Conservation (phyloP, 2,888 invertebrate species). For the Stramonita haemastoma region DNA sequence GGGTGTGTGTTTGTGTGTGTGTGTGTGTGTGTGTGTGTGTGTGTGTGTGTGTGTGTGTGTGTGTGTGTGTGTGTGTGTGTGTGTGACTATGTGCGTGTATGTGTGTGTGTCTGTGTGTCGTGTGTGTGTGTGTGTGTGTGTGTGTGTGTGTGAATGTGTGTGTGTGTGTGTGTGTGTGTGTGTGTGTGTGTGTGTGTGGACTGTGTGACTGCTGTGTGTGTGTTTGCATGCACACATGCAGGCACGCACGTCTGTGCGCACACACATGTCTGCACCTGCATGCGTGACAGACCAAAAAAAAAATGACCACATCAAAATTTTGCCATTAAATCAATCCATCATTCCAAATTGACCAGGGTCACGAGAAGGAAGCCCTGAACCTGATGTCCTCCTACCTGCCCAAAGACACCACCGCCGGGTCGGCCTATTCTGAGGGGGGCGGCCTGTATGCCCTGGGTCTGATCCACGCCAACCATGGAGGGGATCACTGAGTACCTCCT, state of each 20-base stretch:
- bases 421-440: constrained; percentile 80
- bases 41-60: too few relatives aligned
- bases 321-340: neutral
- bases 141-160: neutral
- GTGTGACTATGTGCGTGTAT: too few relatives aligned
- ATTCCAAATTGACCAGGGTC: neutral
- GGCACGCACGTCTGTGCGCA: too few relatives aligned
- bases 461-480: constrained; percentile 99
- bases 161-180: neutral
- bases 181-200: neutral
- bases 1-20: too few relatives aligned
- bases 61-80: too few relatives aligned
- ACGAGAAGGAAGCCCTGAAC: constrained; percentile 94
- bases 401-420: constrained; percentile 91
- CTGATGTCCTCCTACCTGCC: constrained; percentile 99
- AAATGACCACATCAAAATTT: neutral
- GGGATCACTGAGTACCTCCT: constrained; percentile 92
- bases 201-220: neutral
- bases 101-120: too few relatives aligned
- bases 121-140: neutral
- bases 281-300: neutral
- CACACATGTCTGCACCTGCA: neutral
- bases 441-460: constrained; percentile 90
- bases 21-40: too few relatives aligned
- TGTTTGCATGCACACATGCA: too few relatives aligned